A percentile compares a stretch with the other conserved stretches of the same genome.
phyloP scores from a whole-genome alignment of 2,888 invertebrate genomes.

The Laothoe populi region DNA sequence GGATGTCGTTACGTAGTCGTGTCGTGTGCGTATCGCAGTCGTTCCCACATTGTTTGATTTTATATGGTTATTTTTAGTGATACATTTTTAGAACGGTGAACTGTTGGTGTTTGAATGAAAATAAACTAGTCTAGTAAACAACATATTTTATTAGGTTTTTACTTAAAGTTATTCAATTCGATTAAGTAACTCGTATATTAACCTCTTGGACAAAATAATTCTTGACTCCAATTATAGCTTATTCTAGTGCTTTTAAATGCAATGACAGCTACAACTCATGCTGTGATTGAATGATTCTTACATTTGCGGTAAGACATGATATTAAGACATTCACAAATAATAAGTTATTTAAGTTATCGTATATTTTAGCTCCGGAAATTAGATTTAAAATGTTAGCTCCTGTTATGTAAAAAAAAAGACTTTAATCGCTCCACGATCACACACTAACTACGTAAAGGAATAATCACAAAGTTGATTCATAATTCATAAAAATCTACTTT shows the following conservation, averaged over 20 bases:
- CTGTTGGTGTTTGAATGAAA: constrained; percentile 13
- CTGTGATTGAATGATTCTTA: no score
- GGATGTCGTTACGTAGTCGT: constrained; percentile 21
- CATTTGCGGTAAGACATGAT: no score
- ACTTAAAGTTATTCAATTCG: neutral
- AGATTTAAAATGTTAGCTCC: no score
- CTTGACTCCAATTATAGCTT: neutral
- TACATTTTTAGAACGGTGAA: constrained; percentile 12
- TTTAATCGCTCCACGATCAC: no score
- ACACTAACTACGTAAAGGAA: no score
- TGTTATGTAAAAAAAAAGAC: no score
- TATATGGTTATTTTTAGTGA: constrained; percentile 26
- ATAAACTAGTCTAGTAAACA: constrained; percentile 5
- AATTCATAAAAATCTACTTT: neutral
- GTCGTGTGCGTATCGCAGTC: constrained; percentile 20
- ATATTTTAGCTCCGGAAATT: no score
- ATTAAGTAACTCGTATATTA: neutral
- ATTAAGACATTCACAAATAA: no score
- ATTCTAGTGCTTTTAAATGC: no score
- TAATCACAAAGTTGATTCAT: no score
- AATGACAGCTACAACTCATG: no score
- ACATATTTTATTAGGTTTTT: neutral
- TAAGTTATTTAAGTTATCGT: no score
- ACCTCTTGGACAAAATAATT: neutral
- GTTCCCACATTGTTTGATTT: constrained; percentile 15